Conservation (phyloP, 2,113 vertebrate genomes). For the Lates calcarifer region DNA sequence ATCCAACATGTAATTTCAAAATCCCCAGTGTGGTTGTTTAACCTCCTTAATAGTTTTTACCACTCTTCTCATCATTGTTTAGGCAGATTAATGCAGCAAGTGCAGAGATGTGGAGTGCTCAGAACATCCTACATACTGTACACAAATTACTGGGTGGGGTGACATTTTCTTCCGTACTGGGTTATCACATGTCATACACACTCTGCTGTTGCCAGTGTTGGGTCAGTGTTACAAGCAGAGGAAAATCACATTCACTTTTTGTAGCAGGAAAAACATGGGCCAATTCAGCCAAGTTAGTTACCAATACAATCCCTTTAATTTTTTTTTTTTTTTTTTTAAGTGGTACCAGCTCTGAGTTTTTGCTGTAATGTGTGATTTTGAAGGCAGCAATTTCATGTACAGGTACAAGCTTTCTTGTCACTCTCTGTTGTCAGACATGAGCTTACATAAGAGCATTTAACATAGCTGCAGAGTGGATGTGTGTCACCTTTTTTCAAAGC, state of each 20-base stretch:
- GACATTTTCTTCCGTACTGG: constrained; percentile 9
- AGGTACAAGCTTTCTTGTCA: constrained; percentile 22
- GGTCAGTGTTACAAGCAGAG: neutral
- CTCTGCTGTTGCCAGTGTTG: neutral
- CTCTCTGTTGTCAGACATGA: constrained; percentile 13
- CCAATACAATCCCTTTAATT: neutral
- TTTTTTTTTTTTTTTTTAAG: no score
- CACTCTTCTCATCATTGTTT: neutral
- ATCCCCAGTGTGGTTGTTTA: neutral
- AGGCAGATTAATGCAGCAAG: neutral
- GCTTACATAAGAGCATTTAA: neutral
- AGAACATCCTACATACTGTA: neutral
- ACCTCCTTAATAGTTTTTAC: neutral
- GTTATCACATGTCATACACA: neutral
- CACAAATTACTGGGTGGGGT: constrained; percentile 11
- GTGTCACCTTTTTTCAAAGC: neutral
- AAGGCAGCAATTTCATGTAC: neutral
- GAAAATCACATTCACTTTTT: neutral
- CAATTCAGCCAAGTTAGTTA: neutral
- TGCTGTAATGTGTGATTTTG: neutral
- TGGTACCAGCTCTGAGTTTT: neutral
- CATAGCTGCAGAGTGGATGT: constrained; percentile 1
- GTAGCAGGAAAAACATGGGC: neutral
- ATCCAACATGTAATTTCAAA: neutral
- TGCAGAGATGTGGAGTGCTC: neutral